Base-by-base conservation (phyloP, 2,888 invertebrate genomes). In the Lacanobia wlatinum region DNA sequence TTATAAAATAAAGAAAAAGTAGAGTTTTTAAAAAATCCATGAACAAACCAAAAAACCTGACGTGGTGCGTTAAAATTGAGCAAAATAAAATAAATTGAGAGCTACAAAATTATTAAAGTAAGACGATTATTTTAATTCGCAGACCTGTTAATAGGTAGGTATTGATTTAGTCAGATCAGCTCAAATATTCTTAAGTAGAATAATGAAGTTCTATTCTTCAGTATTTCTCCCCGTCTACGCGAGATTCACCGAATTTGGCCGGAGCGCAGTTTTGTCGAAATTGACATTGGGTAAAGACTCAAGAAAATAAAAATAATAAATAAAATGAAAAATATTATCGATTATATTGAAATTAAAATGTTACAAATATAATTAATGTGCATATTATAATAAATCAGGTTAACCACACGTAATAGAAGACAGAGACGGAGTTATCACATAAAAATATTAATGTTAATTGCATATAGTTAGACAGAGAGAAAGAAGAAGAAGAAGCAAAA, bases 31-130 rank as follows among this genome's bases (percentile, higher is more conserved):
- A 21, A 23, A 12, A 8, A 8, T n/a, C 7, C 21, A 14, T 8
- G 43, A 23, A 46, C 43, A 23, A 70, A 70, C 68, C 21, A 40
- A 56, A 28, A 34, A 73, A 52, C 73, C 52, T 73, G 77, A 73
- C 43, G 69, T 73, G 73, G 73, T 73, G 73, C 38, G 16, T 28
- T 28, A 2, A 28, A 63, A 55, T 55, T 28, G 2, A 14, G 9
- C n/a, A 73, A 53, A 73, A 48, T 2, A 14, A 23, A 50, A 14
- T 2, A 55, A 38, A 28, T 10, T 52, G 10, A 59, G 0, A 55
- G 28, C 9, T 38, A 14, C 14, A 53, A 23, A 18, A 43, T 21
- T 14, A 14, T 52, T 34, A 52, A 21, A 8, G 48, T 48, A 16
- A 23, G 14, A 1, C 23, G 34, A 2, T 1, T 46, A 52, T 2